A percentile compares a stretch with the other conserved stretches of the same genome.
These are phyloP conservation scores for Asbolus verrucosus DNA, from an alignment of 1,140 invertebrate genomes.

Conservation along the genomic window DNA sequence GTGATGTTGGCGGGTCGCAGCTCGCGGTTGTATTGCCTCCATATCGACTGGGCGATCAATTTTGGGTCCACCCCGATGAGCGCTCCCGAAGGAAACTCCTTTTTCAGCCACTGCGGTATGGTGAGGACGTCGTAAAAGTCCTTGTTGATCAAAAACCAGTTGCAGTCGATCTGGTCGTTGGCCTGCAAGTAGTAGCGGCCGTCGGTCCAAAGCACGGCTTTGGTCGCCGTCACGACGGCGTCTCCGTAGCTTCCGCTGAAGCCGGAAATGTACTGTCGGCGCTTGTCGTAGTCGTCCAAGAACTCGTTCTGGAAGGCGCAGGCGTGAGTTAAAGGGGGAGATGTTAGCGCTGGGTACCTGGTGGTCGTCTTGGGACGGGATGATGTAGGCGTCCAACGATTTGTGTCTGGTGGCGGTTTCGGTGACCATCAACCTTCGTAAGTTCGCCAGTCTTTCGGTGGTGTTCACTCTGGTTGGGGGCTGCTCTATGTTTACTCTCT, in stretches of 20 bases:
- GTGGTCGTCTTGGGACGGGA: slow-evolving; percentile 84
- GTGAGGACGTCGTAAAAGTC: slow-evolving; percentile 71
- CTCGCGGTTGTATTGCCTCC: slow-evolving; percentile 67
- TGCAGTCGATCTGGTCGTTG: slow-evolving; percentile 79
- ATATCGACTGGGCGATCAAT: slow-evolving; percentile 74
- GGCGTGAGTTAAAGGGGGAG: too few species aligned
- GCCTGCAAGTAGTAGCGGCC: slow-evolving; percentile 86
- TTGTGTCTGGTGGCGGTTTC: slow-evolving; percentile 71
- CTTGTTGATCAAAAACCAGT: slow-evolving; percentile 84
- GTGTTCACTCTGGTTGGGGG: slow-evolving; percentile 59
- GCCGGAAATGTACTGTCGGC: slow-evolving; percentile 85
- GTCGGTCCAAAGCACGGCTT: slow-evolving; percentile 91
- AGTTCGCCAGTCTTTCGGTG: slow-evolving; percentile 66
- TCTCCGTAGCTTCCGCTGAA: slow-evolving; percentile 87
- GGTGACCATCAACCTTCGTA: slow-evolving; percentile 77
- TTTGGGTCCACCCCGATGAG: slow-evolving; percentile 88
- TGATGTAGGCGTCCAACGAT: slow-evolving; percentile 79
- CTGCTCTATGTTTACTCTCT: slow-evolving; percentile 52
- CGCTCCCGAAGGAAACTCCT: slow-evolving; percentile 73
- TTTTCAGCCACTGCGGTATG: slow-evolving; percentile 74
- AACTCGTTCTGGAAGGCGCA: slow-evolving; percentile 74
- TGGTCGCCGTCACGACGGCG: slow-evolving; percentile 80
- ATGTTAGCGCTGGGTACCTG: too few species aligned
- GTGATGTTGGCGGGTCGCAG: slow-evolving; percentile 70
- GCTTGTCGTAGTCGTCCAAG: slow-evolving; percentile 79